These are phyloP conservation scores for Burhinus bistriatus DNA, from an alignment of 2,113 vertebrate genomes.

Conservation along the genomic window DNA sequence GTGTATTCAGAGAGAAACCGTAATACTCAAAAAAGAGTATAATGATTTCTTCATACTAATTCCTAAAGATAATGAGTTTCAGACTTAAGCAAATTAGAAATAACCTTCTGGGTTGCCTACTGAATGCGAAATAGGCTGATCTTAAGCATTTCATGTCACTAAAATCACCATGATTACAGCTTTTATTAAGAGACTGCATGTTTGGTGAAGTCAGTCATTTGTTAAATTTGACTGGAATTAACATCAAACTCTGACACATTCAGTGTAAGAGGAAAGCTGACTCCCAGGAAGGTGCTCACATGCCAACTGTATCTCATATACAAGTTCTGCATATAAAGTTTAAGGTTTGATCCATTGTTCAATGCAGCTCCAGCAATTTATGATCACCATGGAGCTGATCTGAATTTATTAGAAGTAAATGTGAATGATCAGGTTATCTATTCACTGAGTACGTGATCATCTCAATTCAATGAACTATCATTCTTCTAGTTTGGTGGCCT, in stretches of 20 bases:
- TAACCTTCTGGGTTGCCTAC: not conserved
- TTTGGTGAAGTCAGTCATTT: not conserved
- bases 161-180: not conserved
- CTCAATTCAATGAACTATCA: not conserved
- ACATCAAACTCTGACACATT: not conserved
- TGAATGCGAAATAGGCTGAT: not conserved
- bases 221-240: not conserved
- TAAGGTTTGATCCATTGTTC: not conserved
- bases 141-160: not conserved
- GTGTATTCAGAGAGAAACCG: not conserved
- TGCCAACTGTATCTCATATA: not conserved
- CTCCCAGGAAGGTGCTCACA: not conserved
- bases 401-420: not conserved
- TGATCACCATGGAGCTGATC: not conserved
- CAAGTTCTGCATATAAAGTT: not conserved
- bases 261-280: not conserved
- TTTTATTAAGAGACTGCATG: not conserved
- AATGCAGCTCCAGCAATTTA: not conserved
- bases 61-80: not conserved
- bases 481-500: not conserved
- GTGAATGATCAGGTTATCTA: not conserved
- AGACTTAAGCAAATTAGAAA: not conserved
- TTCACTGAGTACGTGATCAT: not conserved
- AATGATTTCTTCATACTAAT: not conserved
- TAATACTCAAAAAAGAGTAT: not conserved